Evolutionary conservation across 2,113 vertebrate species (phyloP), one percentile per base, ranked within the genome.

Genomic region (Urocolius indicus): DNA sequence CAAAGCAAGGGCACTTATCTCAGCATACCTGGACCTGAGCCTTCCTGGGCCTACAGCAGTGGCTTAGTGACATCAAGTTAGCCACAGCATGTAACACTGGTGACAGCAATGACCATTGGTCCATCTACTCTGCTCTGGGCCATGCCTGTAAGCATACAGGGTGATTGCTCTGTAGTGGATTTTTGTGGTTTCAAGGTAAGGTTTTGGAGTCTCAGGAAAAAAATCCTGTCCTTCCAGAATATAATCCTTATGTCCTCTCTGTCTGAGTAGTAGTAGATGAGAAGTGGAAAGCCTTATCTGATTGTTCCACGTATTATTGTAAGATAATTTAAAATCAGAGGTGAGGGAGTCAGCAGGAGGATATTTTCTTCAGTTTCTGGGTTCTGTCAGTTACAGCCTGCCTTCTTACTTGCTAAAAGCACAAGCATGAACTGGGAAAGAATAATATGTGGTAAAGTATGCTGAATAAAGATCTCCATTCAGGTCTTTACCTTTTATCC

Each of bases 401-500:
- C 90, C 82, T 96, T 98, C 94, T 97, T 89, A 94, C 97, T 96
- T 96, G 94, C 96, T 97, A 95, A 73, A 97, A 94, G 82, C 98
- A 95, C 98, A 98, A 95, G 98, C 98, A 98, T 98, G 98, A 98
- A 98, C 98, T 98, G 97, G 97, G 98, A 97, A 98, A 97, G 97
- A 98, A 97, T 98, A 98, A 99, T 99, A 98, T 95, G 27, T 78
- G 72, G 94, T 98, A 98, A 98, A 98, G 98, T 98, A 98, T 97
- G 94, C 97, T 96, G 98, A 98, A 98, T 98, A 98, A 98, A 98
- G 98, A 98, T 98, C 97, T 97, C 97, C 97, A 96, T 98, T 98
- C 98, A 99, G 97, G 97, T 98, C 97, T 98, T 97, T 97, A 98
- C 97, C 98, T 99, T 98, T 97, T 98, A 98, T 99, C 97, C 97